Conservation (phyloP, 1,140 invertebrate species). For the Himalopsyche phryganea region DNA sequence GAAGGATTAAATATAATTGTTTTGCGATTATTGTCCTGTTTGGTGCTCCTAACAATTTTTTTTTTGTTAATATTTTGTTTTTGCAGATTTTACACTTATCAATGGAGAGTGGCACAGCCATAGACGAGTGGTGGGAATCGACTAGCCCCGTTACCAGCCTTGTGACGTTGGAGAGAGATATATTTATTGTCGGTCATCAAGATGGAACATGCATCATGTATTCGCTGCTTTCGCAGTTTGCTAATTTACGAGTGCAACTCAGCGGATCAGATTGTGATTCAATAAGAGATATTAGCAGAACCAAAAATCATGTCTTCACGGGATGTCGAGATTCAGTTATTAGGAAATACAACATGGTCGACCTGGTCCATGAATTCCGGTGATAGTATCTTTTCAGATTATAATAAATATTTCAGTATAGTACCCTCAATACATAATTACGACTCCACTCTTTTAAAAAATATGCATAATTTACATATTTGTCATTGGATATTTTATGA, state of each 20-base stretch:
- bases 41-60: too few species aligned
- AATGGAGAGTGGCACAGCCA: slow-evolving; percentile 37
- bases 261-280: slow-evolving; percentile 70
- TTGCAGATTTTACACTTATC: slow-evolving; percentile 43
- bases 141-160: slow-evolving; percentile 49
- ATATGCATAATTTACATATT: too few species aligned
- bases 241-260: slow-evolving; percentile 52
- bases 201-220: slow-evolving; percentile 59
- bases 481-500: too few species aligned
- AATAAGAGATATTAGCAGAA: slow-evolving; percentile 55
- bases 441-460: too few species aligned
- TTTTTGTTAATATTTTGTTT: not conserved
- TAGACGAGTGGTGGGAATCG: slow-evolving; percentile 47
- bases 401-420: too few species aligned
- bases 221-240: slow-evolving; percentile 40
- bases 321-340: slow-evolving; percentile 56
- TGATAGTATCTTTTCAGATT: too few species aligned
- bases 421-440: too few species aligned
- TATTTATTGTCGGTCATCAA: slow-evolving; percentile 51
- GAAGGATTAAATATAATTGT: too few species aligned
- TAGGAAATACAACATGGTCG: slow-evolving; percentile 52
- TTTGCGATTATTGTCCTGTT: too few species aligned
- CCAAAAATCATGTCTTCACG: slow-evolving; percentile 56
- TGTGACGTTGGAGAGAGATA: slow-evolving; percentile 38
- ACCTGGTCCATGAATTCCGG: too few species aligned